These are phyloP conservation scores for Bettongia penicillata DNA, from an alignment of 2,113 vertebrate genomes.

Conservation along the genomic window DNA sequence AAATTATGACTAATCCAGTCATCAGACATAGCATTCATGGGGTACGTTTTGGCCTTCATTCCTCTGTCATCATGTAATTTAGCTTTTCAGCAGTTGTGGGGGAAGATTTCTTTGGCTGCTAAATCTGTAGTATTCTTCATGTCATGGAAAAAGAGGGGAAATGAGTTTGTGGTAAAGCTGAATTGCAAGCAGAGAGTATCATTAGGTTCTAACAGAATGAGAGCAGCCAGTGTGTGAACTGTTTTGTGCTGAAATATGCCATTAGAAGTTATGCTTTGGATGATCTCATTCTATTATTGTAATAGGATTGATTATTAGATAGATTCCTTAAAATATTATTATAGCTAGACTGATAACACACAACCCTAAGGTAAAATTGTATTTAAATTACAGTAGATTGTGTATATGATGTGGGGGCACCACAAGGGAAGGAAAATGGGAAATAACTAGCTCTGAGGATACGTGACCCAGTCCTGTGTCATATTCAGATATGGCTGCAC, in stretches of 20 bases:
- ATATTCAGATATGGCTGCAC: constrained; percentile 50
- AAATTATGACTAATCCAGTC: neutral
- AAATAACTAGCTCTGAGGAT: constrained; percentile 52
- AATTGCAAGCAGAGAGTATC: constrained; percentile 29
- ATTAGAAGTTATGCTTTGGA: constrained; percentile 58
- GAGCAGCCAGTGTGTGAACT: neutral
- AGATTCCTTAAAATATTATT: constrained; percentile 37
- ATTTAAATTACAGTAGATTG: constrained; percentile 31
- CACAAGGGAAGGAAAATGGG: constrained; percentile 23
- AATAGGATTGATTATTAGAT: constrained; percentile 44
- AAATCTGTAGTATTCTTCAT: neutral
- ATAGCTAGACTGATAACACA: neutral
- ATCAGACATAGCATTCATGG: neutral
- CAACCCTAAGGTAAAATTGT: constrained; percentile 20
- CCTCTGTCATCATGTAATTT: neutral
- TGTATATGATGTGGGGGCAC: neutral
- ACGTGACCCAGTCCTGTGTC: constrained; percentile 30
- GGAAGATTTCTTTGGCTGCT: fast-evolving
- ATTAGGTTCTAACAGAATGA: neutral
- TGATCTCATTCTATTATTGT: constrained; percentile 60
- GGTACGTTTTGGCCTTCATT: neutral
- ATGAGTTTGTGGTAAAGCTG: neutral
- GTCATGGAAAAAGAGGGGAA: constrained; percentile 11
- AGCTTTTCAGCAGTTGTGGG: neutral
- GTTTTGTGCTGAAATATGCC: constrained; percentile 2